Evolutionary conservation across 1,140 invertebrate species (phyloP).

Genomic region (Dinoponera quadriceps): DNA sequence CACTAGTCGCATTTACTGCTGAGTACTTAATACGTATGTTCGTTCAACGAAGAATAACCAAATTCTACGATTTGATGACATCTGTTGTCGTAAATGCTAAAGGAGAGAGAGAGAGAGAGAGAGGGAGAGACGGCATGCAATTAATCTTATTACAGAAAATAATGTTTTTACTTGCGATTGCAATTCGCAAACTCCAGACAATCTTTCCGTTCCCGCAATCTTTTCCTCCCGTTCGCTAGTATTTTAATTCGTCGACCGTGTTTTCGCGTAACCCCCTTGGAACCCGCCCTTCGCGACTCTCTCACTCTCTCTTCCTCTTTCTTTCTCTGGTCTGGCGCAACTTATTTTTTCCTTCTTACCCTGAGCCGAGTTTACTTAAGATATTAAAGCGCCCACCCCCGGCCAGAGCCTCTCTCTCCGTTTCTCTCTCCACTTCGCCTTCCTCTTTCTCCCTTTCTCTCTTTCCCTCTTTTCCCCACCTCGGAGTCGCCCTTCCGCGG

Average conservation of each 20-base stretch:
- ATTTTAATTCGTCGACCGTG: constrained; percentile 84
- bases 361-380: constrained; percentile 83
- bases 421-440: constrained; percentile 16
- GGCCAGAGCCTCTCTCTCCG: constrained; percentile 50
- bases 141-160: constrained; percentile 1
- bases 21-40: too few relatives aligned
- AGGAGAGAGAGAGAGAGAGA: too few relatives aligned
- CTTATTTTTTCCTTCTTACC: constrained; percentile 72
- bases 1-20: too few relatives aligned
- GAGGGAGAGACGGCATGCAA: background rate
- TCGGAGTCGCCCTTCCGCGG: constrained; percentile 21
- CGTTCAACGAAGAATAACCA: too few relatives aligned
- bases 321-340: constrained; percentile 59
- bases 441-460: background rate
- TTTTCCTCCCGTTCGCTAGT: constrained; percentile 70
- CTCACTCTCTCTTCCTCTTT: too few relatives aligned
- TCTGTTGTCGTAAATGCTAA: too few relatives aligned
- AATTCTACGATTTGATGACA: too few relatives aligned
- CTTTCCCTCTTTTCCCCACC: constrained; percentile 2
- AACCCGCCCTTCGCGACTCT: constrained; percentile 37
- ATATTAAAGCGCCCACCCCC: constrained; percentile 83
- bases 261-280: constrained; percentile 70
- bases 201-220: constrained; percentile 8
- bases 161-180: constrained; percentile 33
- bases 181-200: constrained; percentile 16